These are phyloP conservation scores for Allolobophora icterica DNA, from an alignment of 2,888 invertebrate species.

Conservation along the genomic window DNA sequence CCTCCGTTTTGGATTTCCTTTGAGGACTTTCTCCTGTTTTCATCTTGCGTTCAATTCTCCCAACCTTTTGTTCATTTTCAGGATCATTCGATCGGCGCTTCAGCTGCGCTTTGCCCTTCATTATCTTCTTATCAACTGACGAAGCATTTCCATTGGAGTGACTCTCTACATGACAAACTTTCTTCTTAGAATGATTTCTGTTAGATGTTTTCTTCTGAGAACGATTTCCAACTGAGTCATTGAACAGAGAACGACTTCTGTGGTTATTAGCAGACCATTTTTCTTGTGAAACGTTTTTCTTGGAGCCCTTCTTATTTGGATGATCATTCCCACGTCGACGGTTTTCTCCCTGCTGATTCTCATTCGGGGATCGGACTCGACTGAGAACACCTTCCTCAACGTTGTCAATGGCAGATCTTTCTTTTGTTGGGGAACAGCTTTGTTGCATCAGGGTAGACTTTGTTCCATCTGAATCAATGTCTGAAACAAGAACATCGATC, in stretches of 20 bases:
- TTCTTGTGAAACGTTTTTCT: neutral
- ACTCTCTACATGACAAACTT: neutral
- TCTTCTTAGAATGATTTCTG: neutral
- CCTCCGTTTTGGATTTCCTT: neutral
- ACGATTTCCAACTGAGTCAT: neutral
- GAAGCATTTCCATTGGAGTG: neutral
- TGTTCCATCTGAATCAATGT: neutral
- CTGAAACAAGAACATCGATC: neutral
- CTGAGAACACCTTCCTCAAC: neutral
- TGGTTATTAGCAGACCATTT: neutral
- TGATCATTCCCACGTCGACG: neutral
- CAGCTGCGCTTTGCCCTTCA: neutral
- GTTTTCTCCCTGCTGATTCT: neutral
- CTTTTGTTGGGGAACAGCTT: neutral
- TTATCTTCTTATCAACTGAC: neutral
- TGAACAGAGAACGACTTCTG: neutral
- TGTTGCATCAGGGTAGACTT: neutral
- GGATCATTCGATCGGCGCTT: neutral
- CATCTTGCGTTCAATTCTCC: neutral
- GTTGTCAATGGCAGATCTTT: neutral
- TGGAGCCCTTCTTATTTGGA: neutral
- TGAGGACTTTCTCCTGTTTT: constrained; percentile 8
- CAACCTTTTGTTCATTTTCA: neutral
- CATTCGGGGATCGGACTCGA: neutral
- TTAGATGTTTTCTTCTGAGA: constrained; percentile 6